Conservation (phyloP, 1,140 invertebrate genomes). For the Polyergus mexicanus region DNA sequence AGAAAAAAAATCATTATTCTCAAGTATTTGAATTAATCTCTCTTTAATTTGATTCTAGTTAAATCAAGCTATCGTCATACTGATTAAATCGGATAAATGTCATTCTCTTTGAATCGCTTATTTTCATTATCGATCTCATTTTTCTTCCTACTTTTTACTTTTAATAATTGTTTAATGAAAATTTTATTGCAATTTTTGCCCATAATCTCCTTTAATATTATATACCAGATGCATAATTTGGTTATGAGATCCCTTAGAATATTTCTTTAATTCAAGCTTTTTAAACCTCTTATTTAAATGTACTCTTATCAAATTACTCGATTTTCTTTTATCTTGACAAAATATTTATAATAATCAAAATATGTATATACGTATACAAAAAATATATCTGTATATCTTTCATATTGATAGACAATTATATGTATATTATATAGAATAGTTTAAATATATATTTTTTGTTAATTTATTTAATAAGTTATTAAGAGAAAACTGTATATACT, state of each 20-base stretch:
- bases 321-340: background rate
- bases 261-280: background rate
- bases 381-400: background rate
- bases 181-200: background rate
- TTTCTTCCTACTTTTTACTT: background rate
- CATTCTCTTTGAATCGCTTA: conserved; percentile 12
- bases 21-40: conserved; percentile 36
- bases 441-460: background rate
- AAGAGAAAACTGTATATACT: background rate
- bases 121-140: background rate
- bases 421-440: background rate
- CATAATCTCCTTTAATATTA: background rate
- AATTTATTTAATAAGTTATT: background rate
- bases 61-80: background rate
- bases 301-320: background rate
- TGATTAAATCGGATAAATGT: conserved; percentile 1
- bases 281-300: background rate
- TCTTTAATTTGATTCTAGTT: background rate
- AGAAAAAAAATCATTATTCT: conserved; percentile 14
- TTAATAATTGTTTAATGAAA: background rate
- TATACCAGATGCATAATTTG: background rate
- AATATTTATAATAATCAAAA: background rate
- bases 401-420: background rate
- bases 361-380: too few species aligned
- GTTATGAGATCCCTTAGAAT: background rate